Evolutionary conservation across 1,140 invertebrate species (phyloP), one percentile per base, ranked within the genome.

Genomic region (Temnothorax longispinosus): DNA sequence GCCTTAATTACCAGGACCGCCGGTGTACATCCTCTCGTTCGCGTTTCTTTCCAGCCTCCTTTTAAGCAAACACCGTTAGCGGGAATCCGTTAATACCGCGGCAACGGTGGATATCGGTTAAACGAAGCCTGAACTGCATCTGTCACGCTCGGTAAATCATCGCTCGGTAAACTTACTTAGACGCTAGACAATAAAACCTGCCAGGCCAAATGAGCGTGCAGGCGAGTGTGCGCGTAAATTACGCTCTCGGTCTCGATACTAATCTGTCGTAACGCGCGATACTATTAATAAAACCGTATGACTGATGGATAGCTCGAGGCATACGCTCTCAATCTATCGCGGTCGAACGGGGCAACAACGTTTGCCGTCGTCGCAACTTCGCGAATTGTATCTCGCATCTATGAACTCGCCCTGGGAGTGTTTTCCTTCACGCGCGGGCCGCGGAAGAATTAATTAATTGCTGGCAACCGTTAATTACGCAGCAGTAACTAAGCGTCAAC

Each of bases 1-100:
- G 88, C 92, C 90, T 93, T 92, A 93, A 93, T 93, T 93, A 92
- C 85, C 89, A 81, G 90, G 91, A 91, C 89, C 86, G 85, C 64
- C 71, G 54, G 69, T 58, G 3, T 58, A 64, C 8, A 54, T 88
- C 71, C 67, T 80, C 88, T 90, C 76, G 56, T 78, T 54, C 75
- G 58, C 85, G 54, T 44, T 58, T 78, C 72, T 89, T 60, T 38
- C 21, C 41, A 21, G 50, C n/a, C 21, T 41, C 8, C 41, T 58
- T 27, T 75, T 8, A 44, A 47, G 38, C n/a, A 32, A 60, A 60
- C 58, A 58, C 11, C 11, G 60, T 74, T 50, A 50, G 32, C 67
- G 27, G 35, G 18, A n/a, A 71, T 71, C 21, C 27, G 52, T 8
- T 71, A 71, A 56, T 56, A 38, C 32, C 38, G 50, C 38, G 52